Conservation (phyloP, 2,113 vertebrate genomes). For the Corythoichthys haematopterus region DNA sequence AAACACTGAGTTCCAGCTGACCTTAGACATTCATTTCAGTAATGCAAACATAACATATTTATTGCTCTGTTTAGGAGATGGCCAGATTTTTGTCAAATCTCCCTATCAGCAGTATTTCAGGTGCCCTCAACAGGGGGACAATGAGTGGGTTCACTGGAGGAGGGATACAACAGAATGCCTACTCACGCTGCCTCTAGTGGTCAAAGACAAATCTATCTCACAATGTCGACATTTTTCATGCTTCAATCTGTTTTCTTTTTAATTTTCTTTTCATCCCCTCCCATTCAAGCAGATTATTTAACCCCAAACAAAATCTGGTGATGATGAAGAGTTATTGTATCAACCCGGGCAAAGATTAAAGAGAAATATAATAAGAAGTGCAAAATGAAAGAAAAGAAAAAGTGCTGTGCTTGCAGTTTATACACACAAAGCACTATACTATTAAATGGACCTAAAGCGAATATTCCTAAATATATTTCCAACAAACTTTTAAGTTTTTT, state of each 20-base stretch:
- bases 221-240: conserved; percentile 4
- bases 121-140: conserved; percentile 57
- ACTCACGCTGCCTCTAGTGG: conserved; percentile 54
- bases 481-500: conserved; percentile 59
- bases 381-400: conserved; percentile 52
- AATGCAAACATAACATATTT: conserved; percentile 79
- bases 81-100: conserved; percentile 85
- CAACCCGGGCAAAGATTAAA: conserved; percentile 60
- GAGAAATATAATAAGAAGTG: conserved; percentile 32
- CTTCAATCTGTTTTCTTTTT: conserved; percentile 32
- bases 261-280: conserved; percentile 8
- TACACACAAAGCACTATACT: conserved; percentile 44
- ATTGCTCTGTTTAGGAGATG: conserved; percentile 72
- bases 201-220: conserved; percentile 16
- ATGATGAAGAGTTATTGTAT: conserved; percentile 58
- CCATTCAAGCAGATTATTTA: conserved; percentile 32
- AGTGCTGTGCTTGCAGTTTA: conserved; percentile 64
- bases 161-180: conserved; percentile 23
- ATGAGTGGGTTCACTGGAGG: conserved; percentile 48
- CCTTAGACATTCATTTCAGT: conserved; percentile 56
- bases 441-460: conserved; percentile 67
- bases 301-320: conserved; percentile 46
- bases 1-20: conserved; percentile 37
- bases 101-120: conserved; percentile 84
- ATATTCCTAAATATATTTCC: conserved; percentile 58